Evolutionary conservation across 1,140 invertebrate genomes (phyloP), one percentile per base, ranked within the genome.

Genomic region (Battus philenor): DNA sequence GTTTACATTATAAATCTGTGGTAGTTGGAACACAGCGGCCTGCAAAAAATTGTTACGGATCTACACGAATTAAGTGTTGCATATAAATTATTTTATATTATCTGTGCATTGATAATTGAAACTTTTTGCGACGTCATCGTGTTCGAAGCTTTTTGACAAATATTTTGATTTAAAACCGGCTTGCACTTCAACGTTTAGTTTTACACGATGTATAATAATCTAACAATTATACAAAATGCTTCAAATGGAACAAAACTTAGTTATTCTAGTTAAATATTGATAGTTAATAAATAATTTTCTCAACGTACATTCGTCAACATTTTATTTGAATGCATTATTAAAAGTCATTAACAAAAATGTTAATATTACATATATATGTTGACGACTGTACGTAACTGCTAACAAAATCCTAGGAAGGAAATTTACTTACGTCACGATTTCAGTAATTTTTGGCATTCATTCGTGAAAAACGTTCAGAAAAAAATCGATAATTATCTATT

Each of bases 161-260:
- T 54, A 52, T 54, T 45, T 54, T 47, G 41, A 50, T 32, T 38
- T n/a, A 22, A 55, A 59, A 59, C 58, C 61, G 48, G 54, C n/a
- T 49, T 60, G 58, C 68, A 65, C 59, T 65, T 69, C 64, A 76
- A 73, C 66, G 70, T 75, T n/a, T 75, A 74, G 70, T 59, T n/a
- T n/a, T n/a, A n/a, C n/a, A 79, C 78, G 68, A 76, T 65, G 62
- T 56, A 63, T 78, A 71, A 68, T 80, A 78, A 80, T 57, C 20
- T 72, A 82, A 81, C 77, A 82, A 71, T 78, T 79, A 72, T 70
- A 80, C 74, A 81, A 82, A 82, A 84, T 82, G 76, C 76, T 71
- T 66, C 55, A 66, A 81, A 76, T 82, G 78, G 78, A 84, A 81
- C 76, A 69, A 80, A 77, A 75, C 54, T 62, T 62, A 47, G 44